phyloP scores from a whole-genome alignment of 1,140 invertebrate genomes.

The Protaetia brevitarsis region DNA sequence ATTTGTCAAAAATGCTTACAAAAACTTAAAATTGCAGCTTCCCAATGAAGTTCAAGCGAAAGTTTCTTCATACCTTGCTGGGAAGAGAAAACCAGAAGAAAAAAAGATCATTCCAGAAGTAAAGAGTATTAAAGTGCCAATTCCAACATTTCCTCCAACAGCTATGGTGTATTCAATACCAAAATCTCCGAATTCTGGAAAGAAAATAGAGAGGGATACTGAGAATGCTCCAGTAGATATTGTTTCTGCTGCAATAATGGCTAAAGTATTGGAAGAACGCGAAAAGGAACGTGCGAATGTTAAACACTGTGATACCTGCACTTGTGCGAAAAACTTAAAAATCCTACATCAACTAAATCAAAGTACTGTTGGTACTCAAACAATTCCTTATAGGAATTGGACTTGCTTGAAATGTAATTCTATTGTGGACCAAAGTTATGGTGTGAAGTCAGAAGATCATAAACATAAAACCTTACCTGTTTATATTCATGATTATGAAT shows the following conservation, averaged over 20 bases:
- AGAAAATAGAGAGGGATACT: conserved; percentile 32
- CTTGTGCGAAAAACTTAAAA: conserved; percentile 62
- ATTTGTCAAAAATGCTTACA: too few species aligned
- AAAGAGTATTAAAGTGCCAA: conserved; percentile 75
- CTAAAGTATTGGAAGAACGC: conserved; percentile 87
- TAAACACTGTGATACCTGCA: conserved; percentile 79
- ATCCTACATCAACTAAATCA: conserved; percentile 58
- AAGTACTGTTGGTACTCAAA: conserved; percentile 61
- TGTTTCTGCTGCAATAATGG: conserved; percentile 89
- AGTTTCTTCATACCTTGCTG: conserved; percentile 73
- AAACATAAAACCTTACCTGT: conserved; percentile 38
- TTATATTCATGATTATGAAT: conserved; percentile 31
- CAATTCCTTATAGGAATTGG: conserved; percentile 54
- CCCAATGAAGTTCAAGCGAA: conserved; percentile 87
- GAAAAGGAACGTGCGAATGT: conserved; percentile 64
- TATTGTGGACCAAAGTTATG: conserved; percentile 33
- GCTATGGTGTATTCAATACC: conserved; percentile 82
- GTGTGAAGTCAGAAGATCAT: conserved; percentile 36
- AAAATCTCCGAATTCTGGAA: conserved; percentile 48
- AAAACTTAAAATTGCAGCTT: conserved; percentile 61
- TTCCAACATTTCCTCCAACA: conserved; percentile 81
- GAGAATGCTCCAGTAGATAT: conserved; percentile 62
- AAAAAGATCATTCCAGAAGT: conserved; percentile 53
- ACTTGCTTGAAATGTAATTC: conserved; percentile 58
- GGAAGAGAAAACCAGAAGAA: conserved; percentile 61